Conservation (phyloP, 2,797 vertebrate species). For the Darevskia nairensis region DNA sequence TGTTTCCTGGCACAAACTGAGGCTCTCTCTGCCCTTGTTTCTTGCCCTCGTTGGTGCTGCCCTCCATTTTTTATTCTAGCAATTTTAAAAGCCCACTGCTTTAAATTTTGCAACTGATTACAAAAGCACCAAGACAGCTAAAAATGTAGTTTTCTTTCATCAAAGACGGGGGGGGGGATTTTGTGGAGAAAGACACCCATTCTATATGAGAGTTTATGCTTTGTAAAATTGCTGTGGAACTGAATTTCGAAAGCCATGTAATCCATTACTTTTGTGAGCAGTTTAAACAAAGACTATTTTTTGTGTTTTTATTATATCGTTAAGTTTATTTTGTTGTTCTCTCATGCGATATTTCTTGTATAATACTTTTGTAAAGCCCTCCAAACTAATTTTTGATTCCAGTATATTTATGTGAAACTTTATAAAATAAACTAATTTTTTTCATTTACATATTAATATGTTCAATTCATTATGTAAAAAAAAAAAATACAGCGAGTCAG, state of each 20-base stretch:
- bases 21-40: conserved; percentile 43
- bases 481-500: conserved; percentile 89
- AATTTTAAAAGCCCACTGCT: conserved; percentile 67
- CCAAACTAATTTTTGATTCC: conserved; percentile 73
- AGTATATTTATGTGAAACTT: conserved; percentile 98
- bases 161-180: conserved; percentile 70
- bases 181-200: conserved; percentile 75
- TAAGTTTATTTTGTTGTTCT: conserved; percentile 80
- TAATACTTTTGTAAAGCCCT: conserved; percentile 88
- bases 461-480: conserved; percentile 91
- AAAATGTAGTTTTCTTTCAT: conserved; percentile 77
- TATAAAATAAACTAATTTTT: conserved; percentile 92
- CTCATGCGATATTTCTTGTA: conserved; percentile 86
- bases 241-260: conserved; percentile 87
- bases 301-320: conserved; percentile 82
- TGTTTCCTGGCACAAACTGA: neutral
- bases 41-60: conserved; percentile 58
- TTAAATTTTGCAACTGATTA: conserved; percentile 63
- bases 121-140: conserved; percentile 74
- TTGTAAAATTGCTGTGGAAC: conserved; percentile 83
- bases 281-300: conserved; percentile 84
- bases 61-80: conserved; percentile 34
- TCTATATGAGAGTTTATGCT: conserved; percentile 77
- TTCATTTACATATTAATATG: conserved; percentile 96
- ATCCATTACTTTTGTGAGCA: conserved; percentile 88